Percentiles rank a stretch among this genome's conserved stretches.
These are phyloP conservation scores for Lepus townsendii DNA, from an alignment of 2,797 vertebrate genomes.

Conservation along the genomic window DNA sequence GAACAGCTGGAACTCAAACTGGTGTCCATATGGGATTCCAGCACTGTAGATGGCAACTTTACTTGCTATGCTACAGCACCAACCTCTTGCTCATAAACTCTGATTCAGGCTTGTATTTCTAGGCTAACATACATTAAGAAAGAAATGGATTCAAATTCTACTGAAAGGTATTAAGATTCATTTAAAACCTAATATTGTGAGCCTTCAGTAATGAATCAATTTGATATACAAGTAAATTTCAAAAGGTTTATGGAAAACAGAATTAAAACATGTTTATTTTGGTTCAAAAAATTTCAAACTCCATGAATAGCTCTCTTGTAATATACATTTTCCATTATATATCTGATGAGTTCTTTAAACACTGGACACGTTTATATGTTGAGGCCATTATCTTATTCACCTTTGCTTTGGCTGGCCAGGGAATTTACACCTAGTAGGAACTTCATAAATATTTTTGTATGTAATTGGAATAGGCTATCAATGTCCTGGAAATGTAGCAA, in stretches of 20 bases:
- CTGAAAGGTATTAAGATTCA: slow-evolving; percentile 15
- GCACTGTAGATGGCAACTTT: too few relatives aligned
- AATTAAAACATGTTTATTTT: too few relatives aligned
- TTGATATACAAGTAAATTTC: background rate
- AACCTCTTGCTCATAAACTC: background rate
- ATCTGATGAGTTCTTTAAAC: background rate
- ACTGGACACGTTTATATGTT: background rate
- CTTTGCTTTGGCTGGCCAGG: background rate
- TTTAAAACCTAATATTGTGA: background rate
- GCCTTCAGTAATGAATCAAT: background rate
- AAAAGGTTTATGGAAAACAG: too few relatives aligned
- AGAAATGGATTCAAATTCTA: slow-evolving; percentile 41
- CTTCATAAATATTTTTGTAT: background rate
- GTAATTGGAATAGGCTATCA: background rate
- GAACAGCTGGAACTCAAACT: too few relatives aligned
- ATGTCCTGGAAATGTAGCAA: background rate
- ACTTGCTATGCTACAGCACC: too few relatives aligned
- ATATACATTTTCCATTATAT: too few relatives aligned
- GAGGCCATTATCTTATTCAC: background rate
- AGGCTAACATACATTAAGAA: slow-evolving; percentile 11
- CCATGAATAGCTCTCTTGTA: too few relatives aligned
- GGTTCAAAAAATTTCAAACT: too few relatives aligned
- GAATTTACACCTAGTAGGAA: background rate
- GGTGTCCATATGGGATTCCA: too few relatives aligned
- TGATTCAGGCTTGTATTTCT: slow-evolving; percentile 31